Evolutionary conservation across 2,888 invertebrate genomes (phyloP).

Genomic region (Raillietiella orientalis): DNA sequence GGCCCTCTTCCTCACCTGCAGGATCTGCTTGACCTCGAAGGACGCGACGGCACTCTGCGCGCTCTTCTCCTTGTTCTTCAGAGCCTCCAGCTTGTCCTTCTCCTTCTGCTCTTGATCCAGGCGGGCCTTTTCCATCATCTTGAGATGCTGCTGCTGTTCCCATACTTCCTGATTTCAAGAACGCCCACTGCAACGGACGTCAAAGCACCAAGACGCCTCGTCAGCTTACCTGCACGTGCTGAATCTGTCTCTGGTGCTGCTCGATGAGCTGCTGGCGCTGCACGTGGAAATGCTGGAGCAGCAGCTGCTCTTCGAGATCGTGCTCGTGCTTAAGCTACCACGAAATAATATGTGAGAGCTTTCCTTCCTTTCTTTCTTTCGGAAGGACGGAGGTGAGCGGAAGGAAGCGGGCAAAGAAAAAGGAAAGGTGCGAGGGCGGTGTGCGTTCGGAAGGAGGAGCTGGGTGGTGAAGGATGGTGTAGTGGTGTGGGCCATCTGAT

Average conservation of each 20-base stretch:
- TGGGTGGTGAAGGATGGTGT: too few relatives aligned
- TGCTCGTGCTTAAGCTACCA: slow-evolving; percentile 71
- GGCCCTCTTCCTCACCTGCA: slow-evolving; percentile 48
- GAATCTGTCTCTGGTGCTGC: slow-evolving; percentile 60
- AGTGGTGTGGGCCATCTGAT: too few relatives aligned
- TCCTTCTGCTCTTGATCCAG: slow-evolving; percentile 16
- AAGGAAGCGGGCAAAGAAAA: too few relatives aligned
- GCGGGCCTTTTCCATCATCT: slow-evolving; percentile 1
- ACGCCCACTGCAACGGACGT: slow-evolving; percentile 1
- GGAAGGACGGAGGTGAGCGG: too few relatives aligned
- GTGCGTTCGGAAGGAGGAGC: too few relatives aligned
- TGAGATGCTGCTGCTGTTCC: not conserved
- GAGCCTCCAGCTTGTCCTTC: slow-evolving; percentile 45
- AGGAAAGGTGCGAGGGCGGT: too few relatives aligned
- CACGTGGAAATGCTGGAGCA: slow-evolving; percentile 65
- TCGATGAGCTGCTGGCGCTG: slow-evolving; percentile 64
- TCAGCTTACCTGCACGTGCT: slow-evolving; percentile 38
- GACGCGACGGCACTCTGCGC: slow-evolving; percentile 89
- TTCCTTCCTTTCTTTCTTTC: too few relatives aligned
- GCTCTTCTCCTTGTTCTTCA: slow-evolving; percentile 72
- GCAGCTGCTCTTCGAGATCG: slow-evolving; percentile 63
- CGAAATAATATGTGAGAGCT: too few relatives aligned
- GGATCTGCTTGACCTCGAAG: slow-evolving; percentile 76
- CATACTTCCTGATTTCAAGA: not conserved
- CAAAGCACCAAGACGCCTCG: not conserved